phyloP scores from a whole-genome alignment of 2,113 vertebrate genomes.

The Crotalus viridis region DNA sequence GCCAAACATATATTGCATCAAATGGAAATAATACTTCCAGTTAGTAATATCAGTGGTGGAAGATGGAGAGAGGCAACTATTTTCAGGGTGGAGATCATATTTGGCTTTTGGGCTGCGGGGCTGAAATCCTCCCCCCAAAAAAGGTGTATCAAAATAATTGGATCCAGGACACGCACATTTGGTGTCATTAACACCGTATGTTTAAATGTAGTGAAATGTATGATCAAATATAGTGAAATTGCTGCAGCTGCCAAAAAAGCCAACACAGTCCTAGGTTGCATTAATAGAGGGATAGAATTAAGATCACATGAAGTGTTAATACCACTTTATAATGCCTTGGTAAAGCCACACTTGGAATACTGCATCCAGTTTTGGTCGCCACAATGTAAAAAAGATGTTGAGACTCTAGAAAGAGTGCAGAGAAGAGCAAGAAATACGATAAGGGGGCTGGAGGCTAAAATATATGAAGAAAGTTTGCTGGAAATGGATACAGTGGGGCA shows the following conservation, averaged over 20 bases:
- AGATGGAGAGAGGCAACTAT: not conserved
- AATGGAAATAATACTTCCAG: not conserved
- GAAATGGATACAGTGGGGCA: not conserved
- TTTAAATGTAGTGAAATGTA: not conserved
- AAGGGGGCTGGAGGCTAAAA: not conserved
- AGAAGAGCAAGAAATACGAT: not conserved
- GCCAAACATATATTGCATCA: not conserved
- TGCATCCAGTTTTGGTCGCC: not conserved
- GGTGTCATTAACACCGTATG: not conserved
- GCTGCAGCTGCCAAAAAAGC: not conserved
- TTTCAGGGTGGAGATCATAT: not conserved
- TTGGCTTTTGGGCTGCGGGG: not conserved
- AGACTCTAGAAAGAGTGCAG: not conserved
- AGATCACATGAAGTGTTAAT: not conserved
- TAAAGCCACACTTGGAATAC: not conserved
- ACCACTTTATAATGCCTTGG: not conserved
- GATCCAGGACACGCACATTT: not conserved
- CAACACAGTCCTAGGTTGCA: not conserved
- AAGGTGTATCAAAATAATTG: not conserved
- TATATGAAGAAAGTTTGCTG: not conserved
- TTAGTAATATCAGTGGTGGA: not conserved
- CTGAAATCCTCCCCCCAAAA: not conserved
- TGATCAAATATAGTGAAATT: not conserved
- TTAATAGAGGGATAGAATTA: not conserved
- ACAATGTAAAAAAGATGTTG: not conserved